Base-by-base conservation (phyloP, 2,888 invertebrate genomes). In the Lycaena phlaeas region DNA sequence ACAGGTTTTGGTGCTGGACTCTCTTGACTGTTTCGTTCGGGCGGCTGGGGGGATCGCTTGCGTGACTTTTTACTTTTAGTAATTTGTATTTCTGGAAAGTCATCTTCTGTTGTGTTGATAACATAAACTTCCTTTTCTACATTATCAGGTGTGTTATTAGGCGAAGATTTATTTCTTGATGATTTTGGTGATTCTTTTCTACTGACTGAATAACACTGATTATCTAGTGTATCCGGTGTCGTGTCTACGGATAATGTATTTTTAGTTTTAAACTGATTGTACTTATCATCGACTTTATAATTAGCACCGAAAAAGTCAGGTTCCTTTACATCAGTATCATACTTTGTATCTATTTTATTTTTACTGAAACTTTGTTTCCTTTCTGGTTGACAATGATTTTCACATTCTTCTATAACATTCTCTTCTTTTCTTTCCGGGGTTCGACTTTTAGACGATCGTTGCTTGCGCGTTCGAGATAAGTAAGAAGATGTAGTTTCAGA, bases 61-160 rank as follows among this genome's bases (percentile, higher is more conserved):
- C 68, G 68, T 4, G 61, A 42, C 54, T 78, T 82, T 25, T 49
- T 68, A 10, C 65, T 68, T 53, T 65, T 66, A 15, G 82, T 82
- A 43, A 84, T 81, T 56, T 79, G 76, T 45, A 84, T 82, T 53
- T 79, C 81, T 4, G 84, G 84, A 43, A 78, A 82, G 12, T 79
- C 74, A 18, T 82, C 82, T 47, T 71, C 70, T n/a, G 70, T 65
- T 9, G 79, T 70, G 52, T 84, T 73, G 37, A 84, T 84, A 10
- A 84, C 74, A 43, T 81, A 82, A 2, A 82, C 74, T 54, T 82
- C 79, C 55, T 73, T 79, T 7, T 73, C 60, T 14, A 70, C 68
- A 11, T 53, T 44, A 44, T 72, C 71, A 15, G 48, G 42, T 34
- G 49, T 43, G 48, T 65, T 72, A 50, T 69, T 72, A 11, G 72